Percentiles rank a stretch among this genome's conserved stretches.
These are phyloP conservation scores for Oscheius sp. DNA, from an alignment of 2,888 invertebrate genomes.

Conservation along the genomic window DNA sequence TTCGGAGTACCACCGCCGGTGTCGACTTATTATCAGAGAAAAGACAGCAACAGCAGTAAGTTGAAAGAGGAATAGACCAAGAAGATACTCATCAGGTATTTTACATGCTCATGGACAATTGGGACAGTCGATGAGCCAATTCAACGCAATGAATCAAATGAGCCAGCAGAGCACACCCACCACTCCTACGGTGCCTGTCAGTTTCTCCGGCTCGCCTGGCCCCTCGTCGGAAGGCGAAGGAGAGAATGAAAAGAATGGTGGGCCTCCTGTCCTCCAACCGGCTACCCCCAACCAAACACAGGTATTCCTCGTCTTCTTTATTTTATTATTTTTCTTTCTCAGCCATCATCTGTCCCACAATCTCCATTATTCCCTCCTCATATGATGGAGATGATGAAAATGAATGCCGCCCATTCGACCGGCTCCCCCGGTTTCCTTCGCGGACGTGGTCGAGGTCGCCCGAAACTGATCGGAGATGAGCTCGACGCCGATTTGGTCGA, in stretches of 20 bases:
- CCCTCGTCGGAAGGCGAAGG: slow-evolving; percentile 51
- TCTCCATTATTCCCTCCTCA: slow-evolving; percentile 32
- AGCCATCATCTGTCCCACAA: slow-evolving; percentile 29
- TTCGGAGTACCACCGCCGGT: slow-evolving; percentile 52
- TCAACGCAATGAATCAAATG: neutral
- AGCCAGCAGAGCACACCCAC: slow-evolving; percentile 6
- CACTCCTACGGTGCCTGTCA: slow-evolving; percentile 26
- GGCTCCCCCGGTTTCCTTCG: slow-evolving; percentile 62
- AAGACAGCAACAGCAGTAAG: slow-evolving; percentile 45
- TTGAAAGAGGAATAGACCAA: neutral
- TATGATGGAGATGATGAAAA: slow-evolving; percentile 57
- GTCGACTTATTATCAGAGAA: slow-evolving; percentile 52
- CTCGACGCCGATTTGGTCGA: slow-evolving; percentile 71
- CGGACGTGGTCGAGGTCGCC: slow-evolving; percentile 70
- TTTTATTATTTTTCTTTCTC: neutral
- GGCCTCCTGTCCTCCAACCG: slow-evolving; percentile 12
- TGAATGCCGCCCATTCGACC: slow-evolving; percentile 53
- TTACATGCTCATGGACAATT: slow-evolving; percentile 14
- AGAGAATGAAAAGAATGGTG: slow-evolving; percentile 13
- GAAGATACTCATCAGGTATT: slow-evolving; percentile 16
- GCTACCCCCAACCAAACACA: slow-evolving; percentile 4
- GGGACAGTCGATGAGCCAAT: neutral
- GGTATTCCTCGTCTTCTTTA: neutral
- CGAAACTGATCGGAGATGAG: slow-evolving; percentile 72
- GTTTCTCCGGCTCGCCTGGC: slow-evolving; percentile 46